Base-by-base conservation (phyloP, 2,797 vertebrate genomes). In the Anisognathus igniventris region DNA sequence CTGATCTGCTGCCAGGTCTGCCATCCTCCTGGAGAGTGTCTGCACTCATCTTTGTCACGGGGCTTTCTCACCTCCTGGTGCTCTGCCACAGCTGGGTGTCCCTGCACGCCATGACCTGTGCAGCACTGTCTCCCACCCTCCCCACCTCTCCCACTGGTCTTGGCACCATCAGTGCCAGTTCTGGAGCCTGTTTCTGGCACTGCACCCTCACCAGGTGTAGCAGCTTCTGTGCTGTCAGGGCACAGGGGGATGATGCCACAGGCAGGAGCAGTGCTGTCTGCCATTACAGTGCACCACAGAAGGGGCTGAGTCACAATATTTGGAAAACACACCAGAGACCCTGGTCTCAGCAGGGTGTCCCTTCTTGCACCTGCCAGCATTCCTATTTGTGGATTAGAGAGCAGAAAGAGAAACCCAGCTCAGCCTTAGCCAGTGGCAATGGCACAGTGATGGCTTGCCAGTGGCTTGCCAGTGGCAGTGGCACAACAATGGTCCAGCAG, bases 121-220 rank as follows among this genome's bases (percentile, higher is more conserved):
- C 57, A 42, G 58, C 54, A 7, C 39, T 50, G 31, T 6, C 56
- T 44, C 57, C 56, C 3, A 1, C 14, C 56, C 0, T 0, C 1
- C 19, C 40, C 18, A 7, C 35, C 15, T 75, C 42, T 86, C 58
- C 45, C 16, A 2, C 7, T 48, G 65, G 3, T 37, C 25, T 35
- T 0, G 0, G 58, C 58, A 77, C 50, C 42, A 18, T 1, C 0
- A 0, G 9, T 65, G 24, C 37, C 1, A 0, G 30, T 35, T 62
- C 79, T 27, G 27, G 62, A 87, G 71, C 30, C 48, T 77, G 28
- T 56, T 74, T 58, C 39, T 14, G 2, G 51, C 2, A 1, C 42
- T 30, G 23, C 7, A 2, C 65, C 71, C n/a, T 73, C 14, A 3
- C n/a, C 3, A 7, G 19, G 19, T 64, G 54, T 27, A 61, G 77